Evolutionary conservation across 2,888 invertebrate species (phyloP), one percentile per base, ranked within the genome.

Genomic region (Hemaris fuciformis): DNA sequence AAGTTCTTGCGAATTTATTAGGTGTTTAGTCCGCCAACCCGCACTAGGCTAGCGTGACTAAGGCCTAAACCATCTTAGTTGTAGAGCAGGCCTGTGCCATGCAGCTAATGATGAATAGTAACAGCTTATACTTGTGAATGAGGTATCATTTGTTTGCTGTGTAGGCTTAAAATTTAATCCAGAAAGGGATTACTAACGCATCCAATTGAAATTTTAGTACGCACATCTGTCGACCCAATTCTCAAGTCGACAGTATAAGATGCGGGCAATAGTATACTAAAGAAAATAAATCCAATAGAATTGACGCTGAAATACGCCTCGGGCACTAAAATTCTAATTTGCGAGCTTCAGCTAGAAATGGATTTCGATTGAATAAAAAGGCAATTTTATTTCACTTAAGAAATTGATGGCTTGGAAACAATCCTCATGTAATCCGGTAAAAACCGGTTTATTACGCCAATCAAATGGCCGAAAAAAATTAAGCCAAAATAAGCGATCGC

Each of bases 361-460:
- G 15, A 18, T 53, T 7, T 59, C 61, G 58, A 61, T 60, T 27
- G n/a, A 60, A 59, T 60, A 45, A 65, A 68, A 67, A 64, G 15
- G 45, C 53, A 61, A 66, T 62, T 70, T 61, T 56, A 60, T 57
- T 25, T 34, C 57, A 60, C 61, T 64, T 60, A 69, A 62, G 15
- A 45, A 31, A 53, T 53, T 53, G 31, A 53, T 31, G 10, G 25
- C 15, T n/a, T 18, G 8, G 18, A 31, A 6, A 27, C 10, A 31
- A 31, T 31, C 25, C 15, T 2, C 10, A 3, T 10, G 27, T 27
- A 53, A 53, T 53, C 53, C 18, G 53, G 53, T 53, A 53, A 53
- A 48, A 31, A 53, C 53, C 53, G 1, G 53, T 53, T 53, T 31
- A 53, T 53, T 53, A 53, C 53, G 31, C 31, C 18, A 31, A 53